Percentiles rank a stretch among this genome's conserved stretches.
Conservation (phyloP, 2,888 invertebrate species). For the Anaspis maculata region DNA sequence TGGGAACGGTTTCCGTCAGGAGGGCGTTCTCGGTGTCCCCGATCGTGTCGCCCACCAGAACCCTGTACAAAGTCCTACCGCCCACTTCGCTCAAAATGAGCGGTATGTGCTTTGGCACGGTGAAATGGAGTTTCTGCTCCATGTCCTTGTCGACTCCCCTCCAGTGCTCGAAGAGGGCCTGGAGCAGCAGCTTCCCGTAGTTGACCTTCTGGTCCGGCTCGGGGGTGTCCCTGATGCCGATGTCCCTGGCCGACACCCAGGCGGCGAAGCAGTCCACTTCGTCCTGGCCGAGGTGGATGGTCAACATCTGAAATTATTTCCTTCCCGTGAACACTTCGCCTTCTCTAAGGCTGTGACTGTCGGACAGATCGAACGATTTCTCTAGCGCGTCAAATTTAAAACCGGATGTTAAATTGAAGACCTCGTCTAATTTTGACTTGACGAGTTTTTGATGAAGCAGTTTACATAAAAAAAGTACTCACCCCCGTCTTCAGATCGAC, state of each 20-base stretch:
- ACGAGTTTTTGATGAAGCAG: too few species aligned
- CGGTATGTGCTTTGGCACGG: conserved; percentile 91
- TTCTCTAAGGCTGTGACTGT: too few species aligned
- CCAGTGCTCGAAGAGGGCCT: conserved; percentile 95
- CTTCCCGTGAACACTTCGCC: conserved; percentile 1
- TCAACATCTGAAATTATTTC: conserved; percentile 69
- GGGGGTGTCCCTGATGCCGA: conserved; percentile 56
- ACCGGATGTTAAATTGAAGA: conserved; percentile 45
- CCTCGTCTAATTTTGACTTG: neutral
- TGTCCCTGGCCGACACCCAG: conserved; percentile 96
- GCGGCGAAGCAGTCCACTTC: conserved; percentile 97
- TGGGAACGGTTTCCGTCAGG: conserved; percentile 87
- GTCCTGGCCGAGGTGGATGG: conserved; percentile 93
- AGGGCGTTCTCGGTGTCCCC: conserved; percentile 91
- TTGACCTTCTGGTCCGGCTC: conserved; percentile 87
- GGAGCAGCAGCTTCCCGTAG: conserved; percentile 86
- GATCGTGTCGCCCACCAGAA: conserved; percentile 82
- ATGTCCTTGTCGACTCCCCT: conserved; percentile 60
- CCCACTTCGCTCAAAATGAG: conserved; percentile 95
- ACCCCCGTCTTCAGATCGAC: conserved; percentile 94
- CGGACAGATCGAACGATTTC: too few species aligned
- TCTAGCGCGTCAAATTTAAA: too few species aligned
- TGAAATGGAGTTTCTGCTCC: conserved; percentile 70
- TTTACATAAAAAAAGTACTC: too few species aligned
- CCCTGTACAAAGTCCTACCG: conserved; percentile 86